These are phyloP conservation scores for Scolopax bukidnonensis DNA, from an alignment of 2,797 vertebrate genomes.

Conservation along the genomic window DNA sequence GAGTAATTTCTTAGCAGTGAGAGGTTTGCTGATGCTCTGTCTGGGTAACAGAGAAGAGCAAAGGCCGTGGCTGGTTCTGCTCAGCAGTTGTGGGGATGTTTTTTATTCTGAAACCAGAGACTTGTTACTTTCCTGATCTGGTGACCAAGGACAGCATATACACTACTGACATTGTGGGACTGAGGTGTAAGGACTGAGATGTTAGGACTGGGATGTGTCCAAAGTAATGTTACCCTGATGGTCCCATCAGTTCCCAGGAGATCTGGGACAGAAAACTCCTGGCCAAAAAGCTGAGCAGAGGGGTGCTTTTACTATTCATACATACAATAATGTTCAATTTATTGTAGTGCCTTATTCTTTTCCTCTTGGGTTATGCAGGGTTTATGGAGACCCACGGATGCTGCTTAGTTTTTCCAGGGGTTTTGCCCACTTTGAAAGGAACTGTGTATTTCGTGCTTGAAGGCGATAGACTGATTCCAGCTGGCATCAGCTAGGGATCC, in stretches of 20 bases:
- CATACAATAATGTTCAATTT: neutral
- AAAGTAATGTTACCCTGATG: neutral
- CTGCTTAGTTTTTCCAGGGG: neutral
- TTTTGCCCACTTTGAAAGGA: neutral
- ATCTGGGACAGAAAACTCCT: neutral
- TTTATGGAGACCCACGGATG: neutral
- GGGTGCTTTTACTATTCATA: neutral
- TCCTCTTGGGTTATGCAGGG: neutral
- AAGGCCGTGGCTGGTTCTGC: neutral
- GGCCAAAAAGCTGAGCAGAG: neutral
- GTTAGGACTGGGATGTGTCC: neutral
- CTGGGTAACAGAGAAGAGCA: neutral
- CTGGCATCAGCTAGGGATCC: neutral
- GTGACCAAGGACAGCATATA: neutral
- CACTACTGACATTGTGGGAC: accelerated
- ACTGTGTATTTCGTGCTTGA: neutral
- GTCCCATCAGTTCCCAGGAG: neutral
- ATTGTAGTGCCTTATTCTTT: neutral
- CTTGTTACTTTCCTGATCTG: neutral
- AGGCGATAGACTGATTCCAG: neutral
- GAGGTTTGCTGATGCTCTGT: neutral
- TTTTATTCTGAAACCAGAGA: neutral
- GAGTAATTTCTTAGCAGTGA: neutral
- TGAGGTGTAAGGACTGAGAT: neutral
- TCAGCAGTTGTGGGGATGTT: neutral